Evolutionary conservation across 2,797 vertebrate species (phyloP).

Genomic region (Mus caroli): DNA sequence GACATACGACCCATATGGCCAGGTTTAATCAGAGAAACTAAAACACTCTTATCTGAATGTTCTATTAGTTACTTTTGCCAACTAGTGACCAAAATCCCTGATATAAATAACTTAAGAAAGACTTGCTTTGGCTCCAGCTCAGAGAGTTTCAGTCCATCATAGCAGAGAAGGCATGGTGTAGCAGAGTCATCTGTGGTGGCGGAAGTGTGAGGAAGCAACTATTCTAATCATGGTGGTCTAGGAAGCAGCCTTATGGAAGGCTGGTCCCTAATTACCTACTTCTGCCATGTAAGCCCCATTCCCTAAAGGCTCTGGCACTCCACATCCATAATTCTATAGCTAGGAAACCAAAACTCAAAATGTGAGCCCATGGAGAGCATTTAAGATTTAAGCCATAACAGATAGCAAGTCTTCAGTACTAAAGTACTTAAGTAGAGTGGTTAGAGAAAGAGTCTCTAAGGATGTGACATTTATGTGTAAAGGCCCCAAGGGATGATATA

Average conservation of each 20-base stretch:
- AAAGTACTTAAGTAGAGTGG: background rate
- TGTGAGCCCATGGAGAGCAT: background rate
- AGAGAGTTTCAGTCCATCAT: background rate
- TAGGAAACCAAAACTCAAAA: background rate
- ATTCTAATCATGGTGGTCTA: background rate
- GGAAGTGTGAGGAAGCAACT: background rate
- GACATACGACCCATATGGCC: background rate
- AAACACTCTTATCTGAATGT: background rate
- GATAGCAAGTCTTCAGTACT: background rate
- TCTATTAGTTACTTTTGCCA: background rate
- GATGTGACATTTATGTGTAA: background rate
- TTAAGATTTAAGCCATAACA: background rate
- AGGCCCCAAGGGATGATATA: background rate
- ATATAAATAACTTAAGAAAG: background rate
- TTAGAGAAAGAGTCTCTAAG: conserved; percentile 38
- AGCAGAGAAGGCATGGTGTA: background rate
- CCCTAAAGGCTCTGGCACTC: background rate
- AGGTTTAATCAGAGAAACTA: background rate
- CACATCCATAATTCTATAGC: background rate
- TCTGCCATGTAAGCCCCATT: background rate
- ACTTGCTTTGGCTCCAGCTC: background rate
- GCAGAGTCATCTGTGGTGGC: background rate
- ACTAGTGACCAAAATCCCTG: background rate
- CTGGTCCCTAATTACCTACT: background rate
- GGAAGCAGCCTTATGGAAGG: background rate